Evolutionary conservation across 2,797 vertebrate species (phyloP).

Genomic region (Pangasius macronema): DNA sequence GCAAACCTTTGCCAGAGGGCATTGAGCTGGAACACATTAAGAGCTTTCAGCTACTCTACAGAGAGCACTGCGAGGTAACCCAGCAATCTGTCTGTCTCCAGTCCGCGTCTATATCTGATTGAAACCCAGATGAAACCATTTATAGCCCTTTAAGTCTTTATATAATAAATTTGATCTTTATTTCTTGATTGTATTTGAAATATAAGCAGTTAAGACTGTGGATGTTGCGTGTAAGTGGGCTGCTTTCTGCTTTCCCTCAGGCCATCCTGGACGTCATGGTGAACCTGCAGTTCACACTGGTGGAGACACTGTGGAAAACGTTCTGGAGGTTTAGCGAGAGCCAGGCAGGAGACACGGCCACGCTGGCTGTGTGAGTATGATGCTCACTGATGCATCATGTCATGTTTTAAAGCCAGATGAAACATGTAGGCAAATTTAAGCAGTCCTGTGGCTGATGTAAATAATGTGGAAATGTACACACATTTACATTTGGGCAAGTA

Average conservation of each 20-base stretch:
- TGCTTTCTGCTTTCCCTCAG: constrained; percentile 62
- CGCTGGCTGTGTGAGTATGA: constrained; percentile 82
- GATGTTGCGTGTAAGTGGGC: background rate
- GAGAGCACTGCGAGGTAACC: constrained; percentile 93
- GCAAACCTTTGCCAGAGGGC: constrained; percentile 85
- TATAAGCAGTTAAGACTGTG: background rate
- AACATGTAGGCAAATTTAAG: background rate
- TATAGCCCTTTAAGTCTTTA: constrained; percentile 15
- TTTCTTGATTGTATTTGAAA: constrained; percentile 26
- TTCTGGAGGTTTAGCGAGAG: constrained; percentile 92
- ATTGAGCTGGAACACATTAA: constrained; percentile 86
- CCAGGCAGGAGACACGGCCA: constrained; percentile 78
- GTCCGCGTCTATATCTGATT: background rate
- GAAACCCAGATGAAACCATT: constrained; percentile 5
- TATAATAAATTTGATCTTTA: constrained; percentile 4
- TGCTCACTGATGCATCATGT: background rate
- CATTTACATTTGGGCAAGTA: background rate
- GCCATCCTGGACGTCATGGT: constrained; percentile 94
- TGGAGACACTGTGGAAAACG: constrained; percentile 94
- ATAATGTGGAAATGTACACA: background rate
- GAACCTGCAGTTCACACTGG: constrained; percentile 92
- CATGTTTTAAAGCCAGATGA: background rate
- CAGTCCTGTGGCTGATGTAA: background rate
- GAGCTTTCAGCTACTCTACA: constrained; percentile 91
- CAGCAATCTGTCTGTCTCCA: constrained; percentile 8